A percentile compares a stretch with the other conserved stretches of the same genome.
phyloP scores from a whole-genome alignment of 2,113 vertebrate genomes.

The Oncorhynchus tshawytscha region DNA sequence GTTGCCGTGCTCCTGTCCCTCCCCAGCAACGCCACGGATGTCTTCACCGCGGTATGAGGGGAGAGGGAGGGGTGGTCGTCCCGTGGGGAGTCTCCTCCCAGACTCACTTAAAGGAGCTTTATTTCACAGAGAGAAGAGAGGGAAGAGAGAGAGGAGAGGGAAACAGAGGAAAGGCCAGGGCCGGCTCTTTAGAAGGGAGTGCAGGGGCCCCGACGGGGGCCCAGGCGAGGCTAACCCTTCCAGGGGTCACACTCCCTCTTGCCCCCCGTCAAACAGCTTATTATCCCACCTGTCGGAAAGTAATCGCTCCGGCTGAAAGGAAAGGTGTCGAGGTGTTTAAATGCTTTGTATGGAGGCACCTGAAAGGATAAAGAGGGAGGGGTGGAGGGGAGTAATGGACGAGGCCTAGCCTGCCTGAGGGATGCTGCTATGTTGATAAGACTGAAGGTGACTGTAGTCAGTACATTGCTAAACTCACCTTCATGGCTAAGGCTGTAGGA shows the following conservation, averaged over 20 bases:
- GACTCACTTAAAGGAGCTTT: slow-evolving; percentile 97
- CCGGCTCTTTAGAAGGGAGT: slow-evolving; percentile 84
- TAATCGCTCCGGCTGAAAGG: slow-evolving; percentile 88
- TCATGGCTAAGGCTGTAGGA: not conserved
- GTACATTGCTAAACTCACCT: slow-evolving; percentile 35
- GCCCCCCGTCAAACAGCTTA: slow-evolving; percentile 93
- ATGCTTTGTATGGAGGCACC: slow-evolving; percentile 62
- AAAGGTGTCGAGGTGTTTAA: slow-evolving; percentile 71
- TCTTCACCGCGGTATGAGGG: slow-evolving; percentile 70
- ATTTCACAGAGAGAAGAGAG: slow-evolving; percentile 88
- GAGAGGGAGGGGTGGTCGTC: slow-evolving; percentile 50
- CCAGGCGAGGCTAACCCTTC: slow-evolving; percentile 79
- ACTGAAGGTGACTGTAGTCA: slow-evolving; percentile 61
- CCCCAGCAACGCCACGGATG: slow-evolving; percentile 92
- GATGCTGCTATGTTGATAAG: slow-evolving; percentile 38
- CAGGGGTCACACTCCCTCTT: slow-evolving; percentile 87
- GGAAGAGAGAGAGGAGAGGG: slow-evolving; percentile 77
- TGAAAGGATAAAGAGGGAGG: slow-evolving; percentile 55
- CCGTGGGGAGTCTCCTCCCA: slow-evolving; percentile 82
- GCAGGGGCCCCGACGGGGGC: slow-evolving; percentile 57
- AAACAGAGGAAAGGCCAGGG: slow-evolving; percentile 80
- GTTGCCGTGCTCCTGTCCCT: slow-evolving; percentile 96
- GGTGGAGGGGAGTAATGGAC: slow-evolving; percentile 51
- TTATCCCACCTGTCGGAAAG: slow-evolving; percentile 94
- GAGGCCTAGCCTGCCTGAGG: slow-evolving; percentile 38